A percentile compares a stretch with the other conserved stretches of the same genome.
Evolutionary conservation across 2,888 invertebrate genomes (phyloP).

Genomic region (Octodonta nipae): DNA sequence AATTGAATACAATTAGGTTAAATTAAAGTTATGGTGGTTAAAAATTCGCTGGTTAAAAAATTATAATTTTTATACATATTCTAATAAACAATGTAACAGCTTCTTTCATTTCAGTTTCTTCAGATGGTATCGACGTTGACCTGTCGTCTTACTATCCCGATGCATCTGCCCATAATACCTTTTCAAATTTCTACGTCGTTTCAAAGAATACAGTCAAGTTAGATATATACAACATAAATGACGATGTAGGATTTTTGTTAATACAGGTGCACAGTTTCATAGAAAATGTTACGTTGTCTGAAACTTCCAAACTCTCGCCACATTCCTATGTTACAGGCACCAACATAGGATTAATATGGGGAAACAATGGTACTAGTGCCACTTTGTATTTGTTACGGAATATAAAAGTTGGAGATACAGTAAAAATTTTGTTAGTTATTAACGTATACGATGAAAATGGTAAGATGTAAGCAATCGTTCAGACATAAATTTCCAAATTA

Average conservation of each 20-base stretch:
- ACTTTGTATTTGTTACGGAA: slow-evolving; percentile 14
- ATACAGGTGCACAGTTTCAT: slow-evolving; percentile 52
- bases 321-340: slow-evolving; percentile 41
- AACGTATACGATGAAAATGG: slow-evolving; percentile 16
- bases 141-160: slow-evolving; percentile 23
- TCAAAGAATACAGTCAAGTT: slow-evolving; percentile 18
- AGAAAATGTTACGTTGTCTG: slow-evolving; percentile 44
- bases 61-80: no score
- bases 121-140: slow-evolving; percentile 14
- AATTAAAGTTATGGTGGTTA: no score
- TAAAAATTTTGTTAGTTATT: slow-evolving; percentile 15
- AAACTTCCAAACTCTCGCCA: slow-evolving; percentile 19
- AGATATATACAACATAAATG: slow-evolving; percentile 36
- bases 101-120: slow-evolving; percentile 8
- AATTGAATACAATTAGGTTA: no score
- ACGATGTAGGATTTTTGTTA: slow-evolving; percentile 42
- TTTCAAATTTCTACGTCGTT: slow-evolving; percentile 19
- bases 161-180: slow-evolving; percentile 15
- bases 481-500: no score
- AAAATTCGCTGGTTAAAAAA: no score
- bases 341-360: slow-evolving; percentile 45
- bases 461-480: no score
- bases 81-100: slow-evolving; percentile 8
- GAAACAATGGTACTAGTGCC: slow-evolving; percentile 7
- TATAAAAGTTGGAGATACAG: slow-evolving; percentile 6